These are phyloP conservation scores for Cephus cinctus DNA, from an alignment of 1,140 invertebrate species.

Conservation along the genomic window DNA sequence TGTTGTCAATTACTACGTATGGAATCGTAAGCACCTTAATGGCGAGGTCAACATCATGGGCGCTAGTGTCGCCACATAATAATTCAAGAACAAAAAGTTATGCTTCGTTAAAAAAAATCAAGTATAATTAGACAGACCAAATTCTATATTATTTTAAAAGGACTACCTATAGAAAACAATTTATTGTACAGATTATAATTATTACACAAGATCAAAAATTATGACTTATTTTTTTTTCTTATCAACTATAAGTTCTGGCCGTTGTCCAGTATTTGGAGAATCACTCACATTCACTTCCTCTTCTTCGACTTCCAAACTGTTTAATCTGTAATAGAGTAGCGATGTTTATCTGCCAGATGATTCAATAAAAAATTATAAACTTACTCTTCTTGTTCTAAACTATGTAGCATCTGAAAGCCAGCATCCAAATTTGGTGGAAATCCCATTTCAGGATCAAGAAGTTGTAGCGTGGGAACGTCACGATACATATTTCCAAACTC, in stretches of 20 bases:
- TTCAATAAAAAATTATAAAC: conserved; percentile 11
- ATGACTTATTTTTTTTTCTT: background rate
- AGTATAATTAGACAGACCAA: too few species aligned
- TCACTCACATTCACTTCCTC: conserved; percentile 43
- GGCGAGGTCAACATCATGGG: background rate
- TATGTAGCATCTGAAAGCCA: conserved; percentile 58
- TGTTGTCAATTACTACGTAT: conserved; percentile 38
- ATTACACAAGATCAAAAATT: too few species aligned
- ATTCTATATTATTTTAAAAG: too few species aligned
- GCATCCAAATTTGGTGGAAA: conserved; percentile 55
- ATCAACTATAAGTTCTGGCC: conserved; percentile 8
- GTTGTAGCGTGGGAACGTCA: conserved; percentile 50
- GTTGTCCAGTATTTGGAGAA: conserved; percentile 26
- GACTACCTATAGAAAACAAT: too few species aligned
- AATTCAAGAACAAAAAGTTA: too few species aligned
- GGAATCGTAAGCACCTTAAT: conserved; percentile 11
- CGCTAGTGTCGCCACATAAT: too few species aligned
- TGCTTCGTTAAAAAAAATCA: too few species aligned
- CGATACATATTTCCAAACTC: conserved; percentile 49
- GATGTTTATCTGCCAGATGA: conserved; percentile 1
- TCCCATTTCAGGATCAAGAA: conserved; percentile 53
- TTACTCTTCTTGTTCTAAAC: conserved; percentile 55
- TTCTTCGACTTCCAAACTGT: conserved; percentile 46
- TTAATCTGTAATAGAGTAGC: conserved; percentile 30
- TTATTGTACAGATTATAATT: too few species aligned